Percentiles rank a stretch among this genome's conserved stretches.
Conservation (phyloP, 1,140 invertebrate genomes). For the Cherax quadricarinatus region DNA sequence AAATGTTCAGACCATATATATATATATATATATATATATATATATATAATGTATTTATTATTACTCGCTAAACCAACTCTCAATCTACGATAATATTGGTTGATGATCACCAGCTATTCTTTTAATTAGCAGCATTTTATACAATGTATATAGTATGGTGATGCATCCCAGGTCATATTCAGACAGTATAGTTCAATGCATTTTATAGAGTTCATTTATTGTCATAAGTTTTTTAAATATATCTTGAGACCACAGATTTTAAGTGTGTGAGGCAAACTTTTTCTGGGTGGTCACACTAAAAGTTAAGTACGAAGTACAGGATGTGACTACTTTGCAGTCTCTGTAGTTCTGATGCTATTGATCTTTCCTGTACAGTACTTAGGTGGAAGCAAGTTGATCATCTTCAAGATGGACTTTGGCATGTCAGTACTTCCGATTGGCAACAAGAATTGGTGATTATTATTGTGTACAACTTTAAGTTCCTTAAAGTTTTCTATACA, state of each 20-base stretch:
- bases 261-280: background rate
- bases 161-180: background rate
- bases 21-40: no score
- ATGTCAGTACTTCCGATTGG: background rate
- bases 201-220: background rate
- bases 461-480: background rate
- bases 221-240: background rate
- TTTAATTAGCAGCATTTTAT: no score
- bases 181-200: background rate
- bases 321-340: conserved; percentile 38
- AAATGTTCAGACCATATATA: background rate
- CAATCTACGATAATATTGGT: no score
- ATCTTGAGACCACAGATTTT: background rate
- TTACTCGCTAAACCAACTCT: background rate
- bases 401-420: background rate
- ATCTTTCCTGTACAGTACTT: conserved; percentile 9
- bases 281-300: conserved; percentile 7
- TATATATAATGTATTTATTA: background rate
- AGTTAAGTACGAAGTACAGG: conserved; percentile 41
- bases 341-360: background rate
- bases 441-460: conserved; percentile 14
- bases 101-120: no score
- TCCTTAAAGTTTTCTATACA: no score
- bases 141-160: background rate
- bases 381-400: conserved; percentile 21